A percentile compares a stretch with the other conserved stretches of the same genome.
Evolutionary conservation across 2,113 vertebrate genomes (phyloP).

Genomic region (Tragulus kanchil): DNA sequence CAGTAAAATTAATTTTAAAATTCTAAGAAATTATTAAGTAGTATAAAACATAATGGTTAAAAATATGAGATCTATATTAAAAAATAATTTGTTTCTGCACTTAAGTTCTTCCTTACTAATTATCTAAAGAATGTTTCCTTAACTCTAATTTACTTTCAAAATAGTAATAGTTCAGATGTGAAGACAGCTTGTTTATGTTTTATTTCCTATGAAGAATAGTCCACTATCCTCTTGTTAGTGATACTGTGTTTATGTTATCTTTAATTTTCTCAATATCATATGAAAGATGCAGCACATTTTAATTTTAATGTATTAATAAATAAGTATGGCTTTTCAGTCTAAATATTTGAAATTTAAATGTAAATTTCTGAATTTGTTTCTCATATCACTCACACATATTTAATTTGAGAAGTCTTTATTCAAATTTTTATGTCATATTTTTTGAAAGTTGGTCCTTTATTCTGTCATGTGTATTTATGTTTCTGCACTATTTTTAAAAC

Average conservation of each 20-base stretch:
- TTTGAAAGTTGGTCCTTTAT: neutral
- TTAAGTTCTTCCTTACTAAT: neutral
- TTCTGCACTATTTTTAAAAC: neutral
- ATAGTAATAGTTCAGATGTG: neutral
- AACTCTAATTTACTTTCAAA: neutral
- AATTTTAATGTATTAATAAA: neutral
- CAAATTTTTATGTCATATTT: neutral
- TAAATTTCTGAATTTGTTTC: neutral
- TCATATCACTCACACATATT: neutral
- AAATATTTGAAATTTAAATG: neutral
- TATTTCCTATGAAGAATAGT: neutral
- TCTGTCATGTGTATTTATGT: neutral
- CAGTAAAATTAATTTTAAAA: neutral
- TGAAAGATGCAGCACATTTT: neutral
- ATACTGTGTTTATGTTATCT: neutral
- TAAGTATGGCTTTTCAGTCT: neutral
- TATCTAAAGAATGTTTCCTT: neutral
- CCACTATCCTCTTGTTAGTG: neutral
- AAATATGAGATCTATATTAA: neutral
- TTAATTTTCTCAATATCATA: neutral
- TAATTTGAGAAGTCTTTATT: neutral
- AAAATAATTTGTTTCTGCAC: neutral
- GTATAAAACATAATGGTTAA: neutral
- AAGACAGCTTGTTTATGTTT: neutral
- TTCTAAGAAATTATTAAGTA: neutral